Evolutionary conservation across 1,140 invertebrate species (phyloP), one percentile per base, ranked within the genome.

Genomic region (Zaprionus gabonicus): DNA sequence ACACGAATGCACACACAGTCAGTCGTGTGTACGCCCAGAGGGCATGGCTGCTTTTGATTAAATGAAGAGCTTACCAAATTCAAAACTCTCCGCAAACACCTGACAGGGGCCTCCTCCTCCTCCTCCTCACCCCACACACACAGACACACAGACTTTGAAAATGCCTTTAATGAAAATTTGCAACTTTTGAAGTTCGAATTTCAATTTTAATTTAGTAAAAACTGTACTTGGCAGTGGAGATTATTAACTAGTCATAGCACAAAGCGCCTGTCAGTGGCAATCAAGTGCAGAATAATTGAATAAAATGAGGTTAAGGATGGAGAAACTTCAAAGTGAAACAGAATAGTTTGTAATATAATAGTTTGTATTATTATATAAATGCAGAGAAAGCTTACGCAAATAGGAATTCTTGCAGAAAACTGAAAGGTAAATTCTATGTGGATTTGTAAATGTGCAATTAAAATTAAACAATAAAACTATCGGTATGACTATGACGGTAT

Each of bases 21-120:
- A 62, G 23, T 5, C n/a, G 17, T 46, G 23, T 38, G 12, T n/a
- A 34, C 51, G 58, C 51, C 49, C 41, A 12, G 9, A 46, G 20
- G 69, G 36, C 73, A 51, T 31, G 53, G 23, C 36, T 71, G 69
- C 69, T 31, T 60, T 73, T 82, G 66, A 75, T 73, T 82, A 87
- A 86, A 82, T 82, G 82, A 87, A 73, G 70, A 87, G 76, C 67
- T 68, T 66, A 74, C 55, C 68, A 67, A 63, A 67, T 84, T 71
- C 64, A 79, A 82, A 81, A 71, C 46, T 77, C 64, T 59, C 51
- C 59, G 57, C 58, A 70, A 70, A 58, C 51, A 57, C 46, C 17
- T 67, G 34, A 55, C 69, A 57, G 27, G 23, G 27, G 10, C 12
- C 36, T 13, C 36, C 36, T 15, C 36, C 36, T 17, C 5, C 38